Conservation (phyloP, 2,888 invertebrate species). For the Amblyjoppa proteus region DNA sequence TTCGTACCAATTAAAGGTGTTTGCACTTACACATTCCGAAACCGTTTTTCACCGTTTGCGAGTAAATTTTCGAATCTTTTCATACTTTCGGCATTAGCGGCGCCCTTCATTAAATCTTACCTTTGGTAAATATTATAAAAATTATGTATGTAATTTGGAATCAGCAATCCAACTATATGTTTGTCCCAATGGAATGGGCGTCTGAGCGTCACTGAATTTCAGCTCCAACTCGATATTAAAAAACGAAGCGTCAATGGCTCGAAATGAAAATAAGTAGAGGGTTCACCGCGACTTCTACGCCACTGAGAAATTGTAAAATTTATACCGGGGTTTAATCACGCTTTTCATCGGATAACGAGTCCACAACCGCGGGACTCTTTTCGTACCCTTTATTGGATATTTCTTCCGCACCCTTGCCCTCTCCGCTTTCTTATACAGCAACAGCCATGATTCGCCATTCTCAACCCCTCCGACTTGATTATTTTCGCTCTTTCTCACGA, state of each 20-base stretch:
- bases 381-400: constrained; percentile 48
- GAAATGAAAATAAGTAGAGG: constrained; percentile 11
- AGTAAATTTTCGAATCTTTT: too few relatives aligned
- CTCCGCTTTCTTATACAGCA: constrained; percentile 47
- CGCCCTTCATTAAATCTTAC: too few relatives aligned
- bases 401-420: constrained; percentile 23
- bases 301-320: constrained; percentile 68
- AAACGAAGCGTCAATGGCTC: not conserved
- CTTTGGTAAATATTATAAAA: not conserved
- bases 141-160: not conserved
- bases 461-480: constrained; percentile 39
- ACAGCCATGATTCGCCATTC: constrained; percentile 14
- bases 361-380: constrained; percentile 24
- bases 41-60: too few relatives aligned
- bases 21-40: not conserved
- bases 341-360: constrained; percentile 71
- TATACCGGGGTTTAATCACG: constrained; percentile 67
- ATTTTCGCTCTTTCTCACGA: constrained; percentile 10
- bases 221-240: not conserved
- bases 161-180: too few relatives aligned
- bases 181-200: too few relatives aligned
- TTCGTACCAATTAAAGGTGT: not conserved
- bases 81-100: too few relatives aligned
- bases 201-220: not conserved
- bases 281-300: constrained; percentile 29